Evolutionary conservation across 2,888 invertebrate genomes (phyloP).

Genomic region (Dasypolia templi): DNA sequence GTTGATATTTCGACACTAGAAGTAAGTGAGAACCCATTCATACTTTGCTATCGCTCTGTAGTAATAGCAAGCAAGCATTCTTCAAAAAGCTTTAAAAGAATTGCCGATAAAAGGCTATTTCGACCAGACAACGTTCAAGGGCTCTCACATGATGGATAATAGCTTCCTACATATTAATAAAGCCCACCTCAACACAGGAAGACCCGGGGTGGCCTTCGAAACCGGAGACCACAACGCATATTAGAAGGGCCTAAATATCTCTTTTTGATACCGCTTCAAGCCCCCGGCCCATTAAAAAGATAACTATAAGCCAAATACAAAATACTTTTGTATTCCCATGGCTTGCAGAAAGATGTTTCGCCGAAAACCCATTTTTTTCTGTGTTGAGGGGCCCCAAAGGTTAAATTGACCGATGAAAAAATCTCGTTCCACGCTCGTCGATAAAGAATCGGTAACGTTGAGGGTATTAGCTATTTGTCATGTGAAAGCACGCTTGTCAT

Average conservation of each 20-base stretch:
- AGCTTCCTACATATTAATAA: conserved; percentile 41
- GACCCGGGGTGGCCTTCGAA: conserved; percentile 48
- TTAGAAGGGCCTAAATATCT: conserved; percentile 41
- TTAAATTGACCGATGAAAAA: conserved; percentile 56
- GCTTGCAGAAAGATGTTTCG: conserved; percentile 44
- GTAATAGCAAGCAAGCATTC: not conserved
- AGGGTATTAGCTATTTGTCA: conserved; percentile 46
- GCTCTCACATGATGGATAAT: conserved; percentile 16
- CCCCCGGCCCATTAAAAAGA: conserved; percentile 50
- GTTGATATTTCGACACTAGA: no score
- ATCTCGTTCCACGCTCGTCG: conserved; percentile 29
- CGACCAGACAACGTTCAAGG: conserved; percentile 2
- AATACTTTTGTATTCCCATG: conserved; percentile 52
- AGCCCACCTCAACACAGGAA: conserved; percentile 25
- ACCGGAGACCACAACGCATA: conserved; percentile 47
- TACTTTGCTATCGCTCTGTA: no score
- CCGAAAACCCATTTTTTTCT: conserved; percentile 57
- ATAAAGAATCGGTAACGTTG: conserved; percentile 3
- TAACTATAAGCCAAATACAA: conserved; percentile 56
- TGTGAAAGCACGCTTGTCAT: conserved; percentile 28
- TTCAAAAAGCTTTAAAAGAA: not conserved
- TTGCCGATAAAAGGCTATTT: conserved; percentile 3
- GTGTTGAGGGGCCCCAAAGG: conserved; percentile 31
- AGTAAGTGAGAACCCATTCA: not conserved
- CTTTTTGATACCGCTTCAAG: conserved; percentile 59